phyloP scores from a whole-genome alignment of 2,888 invertebrate species.

The Diplolepis rosae region DNA sequence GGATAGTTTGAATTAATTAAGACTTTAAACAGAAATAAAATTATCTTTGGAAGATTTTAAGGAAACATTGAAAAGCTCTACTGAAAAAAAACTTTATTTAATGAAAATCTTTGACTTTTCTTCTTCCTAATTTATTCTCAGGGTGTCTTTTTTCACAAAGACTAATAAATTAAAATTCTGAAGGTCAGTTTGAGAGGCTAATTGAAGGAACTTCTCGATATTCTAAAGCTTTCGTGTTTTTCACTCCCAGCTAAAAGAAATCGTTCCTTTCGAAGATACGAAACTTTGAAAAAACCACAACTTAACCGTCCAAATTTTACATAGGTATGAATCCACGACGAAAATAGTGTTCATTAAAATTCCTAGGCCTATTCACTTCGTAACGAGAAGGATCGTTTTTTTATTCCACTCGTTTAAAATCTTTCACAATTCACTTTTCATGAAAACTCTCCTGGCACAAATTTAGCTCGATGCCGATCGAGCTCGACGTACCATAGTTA shows the following conservation, averaged over 20 bases:
- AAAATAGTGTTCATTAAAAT: constrained; percentile 10
- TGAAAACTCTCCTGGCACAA: not conserved
- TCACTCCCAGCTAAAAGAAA: constrained; percentile 15
- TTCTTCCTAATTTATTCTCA: not conserved
- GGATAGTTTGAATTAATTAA: not conserved
- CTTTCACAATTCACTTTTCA: constrained; percentile 11
- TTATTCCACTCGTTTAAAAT: constrained; percentile 2
- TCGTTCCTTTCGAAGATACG: constrained; percentile 44
- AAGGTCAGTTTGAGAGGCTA: constrained; percentile 4
- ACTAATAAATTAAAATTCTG: constrained; percentile 12
- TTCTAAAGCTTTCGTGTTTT: not conserved
- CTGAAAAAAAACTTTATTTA: not conserved
- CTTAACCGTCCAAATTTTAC: not conserved
- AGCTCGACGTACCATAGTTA: not conserved
- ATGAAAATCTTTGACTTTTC: constrained; percentile 15
- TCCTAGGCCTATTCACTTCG: constrained; percentile 16
- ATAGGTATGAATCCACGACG: not conserved
- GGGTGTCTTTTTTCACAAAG: not conserved
- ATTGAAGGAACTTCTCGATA: not conserved
- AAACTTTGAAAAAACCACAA: constrained; percentile 43
- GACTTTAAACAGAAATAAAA: not conserved
- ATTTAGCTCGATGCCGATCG: not conserved
- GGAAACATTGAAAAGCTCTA: not conserved
- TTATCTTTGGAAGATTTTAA: not conserved
- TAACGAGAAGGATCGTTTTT: constrained; percentile 14